A percentile compares a stretch with the other conserved stretches of the same genome.
These are phyloP conservation scores for Chamaetylas fuelleborni DNA, from an alignment of 2,113 vertebrate genomes.

Conservation along the genomic window DNA sequence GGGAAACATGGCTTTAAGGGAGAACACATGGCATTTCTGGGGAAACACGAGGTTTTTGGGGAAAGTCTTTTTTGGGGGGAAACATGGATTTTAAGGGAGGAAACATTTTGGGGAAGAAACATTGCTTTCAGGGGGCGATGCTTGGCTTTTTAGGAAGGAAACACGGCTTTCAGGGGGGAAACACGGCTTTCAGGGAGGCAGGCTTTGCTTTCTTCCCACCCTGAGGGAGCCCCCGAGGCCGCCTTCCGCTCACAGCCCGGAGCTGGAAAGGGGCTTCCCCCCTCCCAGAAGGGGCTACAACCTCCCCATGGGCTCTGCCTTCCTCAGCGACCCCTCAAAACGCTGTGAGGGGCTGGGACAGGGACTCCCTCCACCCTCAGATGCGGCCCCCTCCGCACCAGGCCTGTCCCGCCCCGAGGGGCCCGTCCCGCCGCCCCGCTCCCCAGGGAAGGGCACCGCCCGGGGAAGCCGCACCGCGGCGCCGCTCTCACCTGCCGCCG, in stretches of 20 bases:
- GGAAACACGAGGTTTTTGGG: not conserved
- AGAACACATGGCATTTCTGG: fast-evolving
- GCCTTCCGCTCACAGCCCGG: not conserved
- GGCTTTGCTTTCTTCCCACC: not conserved
- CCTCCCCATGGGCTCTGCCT: not conserved
- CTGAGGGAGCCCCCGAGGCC: not conserved
- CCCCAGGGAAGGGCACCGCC: not conserved
- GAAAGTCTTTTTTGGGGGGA: not conserved
- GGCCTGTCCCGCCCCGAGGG: not conserved
- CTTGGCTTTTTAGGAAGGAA: not conserved
- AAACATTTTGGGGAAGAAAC: not conserved
- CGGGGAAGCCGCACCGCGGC: too few species aligned
- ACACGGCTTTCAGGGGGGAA: not conserved
- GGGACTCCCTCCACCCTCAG: not conserved
- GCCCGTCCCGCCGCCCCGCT: not conserved
- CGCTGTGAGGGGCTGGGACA: not conserved
- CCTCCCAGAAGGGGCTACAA: not conserved
- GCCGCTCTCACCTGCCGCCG: too few species aligned
- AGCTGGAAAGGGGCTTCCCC: not conserved
- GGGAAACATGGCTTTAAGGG: not conserved
- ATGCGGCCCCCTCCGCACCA: not conserved
- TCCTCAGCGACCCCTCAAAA: not conserved
- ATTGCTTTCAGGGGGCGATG: not conserved
- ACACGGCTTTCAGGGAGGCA: not conserved
- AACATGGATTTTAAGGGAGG: not conserved